Percentiles rank a stretch among this genome's conserved stretches.
phyloP scores from a whole-genome alignment of 2,888 invertebrate genomes.

The Heliconius aoede region DNA sequence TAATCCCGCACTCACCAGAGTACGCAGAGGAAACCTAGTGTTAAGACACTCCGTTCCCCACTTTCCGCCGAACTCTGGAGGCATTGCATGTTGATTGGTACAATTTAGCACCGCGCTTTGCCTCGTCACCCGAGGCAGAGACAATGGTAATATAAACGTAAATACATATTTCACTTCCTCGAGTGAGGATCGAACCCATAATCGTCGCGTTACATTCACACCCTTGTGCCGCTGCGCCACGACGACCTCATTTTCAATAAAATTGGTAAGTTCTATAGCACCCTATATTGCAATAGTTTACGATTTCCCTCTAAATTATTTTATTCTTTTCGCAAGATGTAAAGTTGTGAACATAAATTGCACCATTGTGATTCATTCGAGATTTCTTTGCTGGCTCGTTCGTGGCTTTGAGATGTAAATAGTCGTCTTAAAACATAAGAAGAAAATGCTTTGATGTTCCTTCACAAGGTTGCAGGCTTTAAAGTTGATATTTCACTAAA shows the following conservation, averaged over 20 bases:
- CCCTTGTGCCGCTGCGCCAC: too few relatives aligned
- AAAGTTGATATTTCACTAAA: conserved; percentile 18
- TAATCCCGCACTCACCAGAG: too few relatives aligned
- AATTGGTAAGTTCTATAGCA: background rate
- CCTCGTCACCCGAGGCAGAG: too few relatives aligned
- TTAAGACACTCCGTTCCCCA: too few relatives aligned
- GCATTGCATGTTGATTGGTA: too few relatives aligned
- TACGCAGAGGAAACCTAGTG: too few relatives aligned
- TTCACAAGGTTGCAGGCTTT: conserved; percentile 20
- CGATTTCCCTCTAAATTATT: conserved; percentile 18
- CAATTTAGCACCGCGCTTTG: too few relatives aligned
- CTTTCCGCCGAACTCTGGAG: too few relatives aligned
- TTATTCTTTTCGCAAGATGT: conserved; percentile 22
- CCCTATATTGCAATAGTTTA: background rate
- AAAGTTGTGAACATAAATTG: conserved; percentile 31
- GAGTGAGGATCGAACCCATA: too few relatives aligned
- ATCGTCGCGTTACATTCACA: too few relatives aligned
- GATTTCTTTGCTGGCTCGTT: conserved; percentile 23
- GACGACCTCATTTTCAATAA: background rate
- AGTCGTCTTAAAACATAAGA: conserved; percentile 31
- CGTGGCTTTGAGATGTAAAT: conserved; percentile 29
- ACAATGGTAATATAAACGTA: too few relatives aligned
- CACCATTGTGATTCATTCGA: conserved; percentile 30
- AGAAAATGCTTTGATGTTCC: conserved; percentile 23
- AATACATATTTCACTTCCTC: too few relatives aligned